phyloP scores from a whole-genome alignment of 2,888 invertebrate genomes.

The Ophioninae sp. region DNA sequence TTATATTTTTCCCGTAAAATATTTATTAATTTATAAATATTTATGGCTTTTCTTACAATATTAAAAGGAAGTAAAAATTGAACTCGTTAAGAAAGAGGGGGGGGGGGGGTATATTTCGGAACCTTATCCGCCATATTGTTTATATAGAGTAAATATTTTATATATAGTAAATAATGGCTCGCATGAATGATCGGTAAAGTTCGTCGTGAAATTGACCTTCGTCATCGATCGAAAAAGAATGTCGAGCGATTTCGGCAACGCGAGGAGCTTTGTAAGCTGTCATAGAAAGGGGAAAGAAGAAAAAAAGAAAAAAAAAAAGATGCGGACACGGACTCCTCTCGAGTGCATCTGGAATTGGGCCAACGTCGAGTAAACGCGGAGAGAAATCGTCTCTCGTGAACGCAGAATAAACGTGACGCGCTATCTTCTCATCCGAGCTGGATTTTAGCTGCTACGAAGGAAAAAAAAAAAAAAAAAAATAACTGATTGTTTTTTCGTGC shows the following conservation, averaged over 20 bases:
- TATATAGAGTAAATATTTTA: too few species aligned
- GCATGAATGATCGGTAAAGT: neutral
- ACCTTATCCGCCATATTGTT: too few species aligned
- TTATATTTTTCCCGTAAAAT: too few species aligned
- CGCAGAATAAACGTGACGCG: conserved; percentile 37
- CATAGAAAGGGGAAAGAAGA: conserved; percentile 1
- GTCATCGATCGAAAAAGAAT: neutral
- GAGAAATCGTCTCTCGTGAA: conserved; percentile 46
- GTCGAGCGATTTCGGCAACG: neutral
- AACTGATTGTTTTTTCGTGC: conserved; percentile 2
- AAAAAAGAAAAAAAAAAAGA: conserved; percentile 26
- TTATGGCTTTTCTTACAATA: too few species aligned
- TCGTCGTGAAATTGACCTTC: neutral
- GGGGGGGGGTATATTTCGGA: too few species aligned
- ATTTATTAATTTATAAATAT: too few species aligned
- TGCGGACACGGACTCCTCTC: conserved; percentile 43
- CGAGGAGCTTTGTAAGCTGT: neutral
- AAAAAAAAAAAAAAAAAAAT: neutral
- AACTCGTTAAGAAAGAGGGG: too few species aligned
- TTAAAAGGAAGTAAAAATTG: too few species aligned
- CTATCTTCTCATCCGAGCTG: conserved; percentile 32
- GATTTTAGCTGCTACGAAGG: conserved; percentile 22
- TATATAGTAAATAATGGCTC: neutral
- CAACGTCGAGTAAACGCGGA: conserved; percentile 59
- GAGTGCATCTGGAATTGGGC: conserved; percentile 63